Evolutionary conservation across 2,888 invertebrate genomes (phyloP).

Genomic region (Aporophyla lueneburgensis): DNA sequence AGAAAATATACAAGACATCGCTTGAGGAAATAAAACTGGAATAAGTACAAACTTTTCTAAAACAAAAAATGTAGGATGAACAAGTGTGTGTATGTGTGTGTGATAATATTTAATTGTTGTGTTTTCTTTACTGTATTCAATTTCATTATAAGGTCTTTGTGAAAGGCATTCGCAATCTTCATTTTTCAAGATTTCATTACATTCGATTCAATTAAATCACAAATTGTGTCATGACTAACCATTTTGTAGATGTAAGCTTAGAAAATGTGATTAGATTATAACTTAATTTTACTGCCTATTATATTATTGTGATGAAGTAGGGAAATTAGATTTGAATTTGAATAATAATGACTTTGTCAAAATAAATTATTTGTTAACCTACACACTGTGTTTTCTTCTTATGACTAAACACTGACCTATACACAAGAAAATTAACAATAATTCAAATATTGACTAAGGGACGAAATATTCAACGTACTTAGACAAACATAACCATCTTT

Average conservation of each 20-base stretch:
- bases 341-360: conserved; percentile 18
- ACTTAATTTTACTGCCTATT: conserved; percentile 11
- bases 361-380: conserved; percentile 47
- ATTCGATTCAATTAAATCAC: conserved; percentile 27
- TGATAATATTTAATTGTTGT: conserved; percentile 18
- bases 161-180: background rate
- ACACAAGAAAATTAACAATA: background rate
- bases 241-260: conserved; percentile 25
- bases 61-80: background rate
- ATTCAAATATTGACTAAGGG: background rate
- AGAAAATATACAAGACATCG: background rate
- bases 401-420: background rate
- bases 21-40: conserved; percentile 10
- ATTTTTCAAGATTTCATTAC: conserved; percentile 24
- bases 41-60: conserved; percentile 21
- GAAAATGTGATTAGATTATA: conserved; percentile 24
- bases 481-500: background rate
- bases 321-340: conserved; percentile 48
- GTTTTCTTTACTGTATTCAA: conserved; percentile 6
- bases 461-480: background rate
- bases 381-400: conserved; percentile 8
- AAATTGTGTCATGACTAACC: conserved; percentile 17
- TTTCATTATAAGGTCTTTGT: conserved; percentile 10
- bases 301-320: conserved; percentile 36
- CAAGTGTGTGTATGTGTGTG: background rate